A percentile compares a stretch with the other conserved stretches of the same genome.
These are phyloP conservation scores for Babylonia areolata DNA, from an alignment of 1,140 invertebrate genomes.

Conservation along the genomic window DNA sequence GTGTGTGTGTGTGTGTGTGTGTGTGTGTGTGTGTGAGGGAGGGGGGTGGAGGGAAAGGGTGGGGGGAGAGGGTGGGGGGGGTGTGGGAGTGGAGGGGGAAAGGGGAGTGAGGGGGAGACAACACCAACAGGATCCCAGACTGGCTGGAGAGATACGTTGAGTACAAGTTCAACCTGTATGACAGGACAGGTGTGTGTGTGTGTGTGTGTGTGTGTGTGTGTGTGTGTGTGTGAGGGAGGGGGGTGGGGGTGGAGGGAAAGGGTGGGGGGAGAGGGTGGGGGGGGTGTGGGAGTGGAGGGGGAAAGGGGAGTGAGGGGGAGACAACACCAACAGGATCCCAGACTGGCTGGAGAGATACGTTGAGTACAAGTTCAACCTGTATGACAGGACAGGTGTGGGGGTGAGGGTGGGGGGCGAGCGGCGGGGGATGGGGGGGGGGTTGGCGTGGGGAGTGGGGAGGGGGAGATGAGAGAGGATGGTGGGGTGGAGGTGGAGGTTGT, in stretches of 20 bases:
- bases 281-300: conserved; percentile 43
- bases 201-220: neutral
- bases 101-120: conserved; percentile 37
- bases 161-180: conserved; percentile 74
- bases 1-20: no score
- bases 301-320: conserved; percentile 21
- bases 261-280: no score
- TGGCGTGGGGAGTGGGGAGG: no score
- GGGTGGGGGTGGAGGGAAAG: no score
- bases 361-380: conserved; percentile 74
- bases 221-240: no score
- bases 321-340: conserved; percentile 59
- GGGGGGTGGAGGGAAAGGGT: no score
- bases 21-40: no score
- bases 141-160: conserved; percentile 74
- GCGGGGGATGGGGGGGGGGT: no score
- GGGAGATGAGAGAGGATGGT: no score
- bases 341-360: conserved; percentile 74
- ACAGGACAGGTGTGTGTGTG: conserved; percentile 66
- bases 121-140: conserved; percentile 64
- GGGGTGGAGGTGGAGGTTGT: no score
- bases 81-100: conserved; percentile 2
- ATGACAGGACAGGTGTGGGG: conserved; percentile 74
- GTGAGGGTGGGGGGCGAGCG: no score
- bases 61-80: no score